Evolutionary conservation across 2,113 vertebrate genomes (phyloP).

Genomic region (Prietella phreatophila): DNA sequence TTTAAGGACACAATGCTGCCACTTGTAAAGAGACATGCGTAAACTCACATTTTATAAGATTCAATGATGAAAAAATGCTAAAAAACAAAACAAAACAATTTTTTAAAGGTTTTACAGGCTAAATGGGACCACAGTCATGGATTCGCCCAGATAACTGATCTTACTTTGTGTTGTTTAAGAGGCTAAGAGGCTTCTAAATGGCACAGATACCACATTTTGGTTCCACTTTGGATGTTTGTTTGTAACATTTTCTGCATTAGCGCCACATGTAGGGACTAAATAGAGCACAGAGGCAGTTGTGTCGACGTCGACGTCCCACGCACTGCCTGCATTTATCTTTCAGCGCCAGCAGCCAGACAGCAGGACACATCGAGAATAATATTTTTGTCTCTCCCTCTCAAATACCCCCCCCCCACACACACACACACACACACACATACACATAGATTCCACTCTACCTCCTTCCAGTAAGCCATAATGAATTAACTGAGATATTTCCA

Average conservation of each 20-base stretch:
- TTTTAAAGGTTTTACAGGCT: neutral
- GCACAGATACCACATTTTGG: neutral
- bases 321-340: conserved; percentile 26
- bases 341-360: conserved; percentile 14
- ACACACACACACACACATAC: neutral
- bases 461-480: conserved; percentile 16
- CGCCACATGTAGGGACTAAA: neutral
- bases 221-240: neutral
- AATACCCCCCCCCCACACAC: conserved; percentile 4
- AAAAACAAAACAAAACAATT: too few species aligned
- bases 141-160: neutral
- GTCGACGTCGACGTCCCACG: neutral
- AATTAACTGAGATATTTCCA: conserved; percentile 25
- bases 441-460: neutral
- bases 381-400: conserved; percentile 14
- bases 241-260: neutral
- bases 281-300: neutral
- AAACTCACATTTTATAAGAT: neutral
- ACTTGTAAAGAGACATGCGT: too few species aligned
- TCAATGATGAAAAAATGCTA: neutral
- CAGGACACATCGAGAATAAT: neutral
- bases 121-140: neutral
- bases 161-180: neutral
- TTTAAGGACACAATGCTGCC: too few species aligned
- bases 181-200: neutral